Conservation (phyloP, 1,140 invertebrate species). For the Pectinophora gossypiella region DNA sequence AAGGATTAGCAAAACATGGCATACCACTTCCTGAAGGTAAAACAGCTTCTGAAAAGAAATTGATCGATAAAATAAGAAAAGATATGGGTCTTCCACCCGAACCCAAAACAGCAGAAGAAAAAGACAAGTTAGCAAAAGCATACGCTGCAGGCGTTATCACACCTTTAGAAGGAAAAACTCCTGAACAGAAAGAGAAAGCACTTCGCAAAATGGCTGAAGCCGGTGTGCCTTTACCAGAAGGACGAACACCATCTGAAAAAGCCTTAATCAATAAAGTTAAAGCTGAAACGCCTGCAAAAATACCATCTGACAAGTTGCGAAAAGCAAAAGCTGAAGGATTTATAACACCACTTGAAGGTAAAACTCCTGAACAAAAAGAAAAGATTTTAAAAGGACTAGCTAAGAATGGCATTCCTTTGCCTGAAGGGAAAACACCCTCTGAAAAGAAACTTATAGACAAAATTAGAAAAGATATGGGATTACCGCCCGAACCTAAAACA, state of each 20-base stretch:
- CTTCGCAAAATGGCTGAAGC: slow-evolving; percentile 24
- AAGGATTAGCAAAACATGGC: slow-evolving; percentile 22
- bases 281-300: slow-evolving; percentile 6
- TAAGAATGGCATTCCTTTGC: slow-evolving; percentile 26
- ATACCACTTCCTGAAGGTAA: slow-evolving; percentile 31
- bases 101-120: slow-evolving; percentile 21
- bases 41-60: slow-evolving; percentile 26
- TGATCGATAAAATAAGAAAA: slow-evolving; percentile 20
- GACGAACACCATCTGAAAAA: slow-evolving; percentile 26
- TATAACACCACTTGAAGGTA: no score
- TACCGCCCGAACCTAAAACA: slow-evolving; percentile 25
- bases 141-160: slow-evolving; percentile 33
- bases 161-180: slow-evolving; percentile 35
- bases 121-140: slow-evolving; percentile 19
- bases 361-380: slow-evolving; percentile 31
- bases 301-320: slow-evolving; percentile 14
- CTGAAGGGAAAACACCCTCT: slow-evolving; percentile 27
- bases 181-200: slow-evolving; percentile 36
- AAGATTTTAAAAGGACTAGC: slow-evolving; percentile 29
- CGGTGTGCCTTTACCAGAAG: slow-evolving; percentile 33
- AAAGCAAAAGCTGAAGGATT: slow-evolving; percentile 24
- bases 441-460: slow-evolving; percentile 25
- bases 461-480: slow-evolving; percentile 18
- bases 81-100: slow-evolving; percentile 23
- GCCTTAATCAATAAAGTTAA: no score